Evolutionary conservation across 2,113 vertebrate genomes (phyloP).

Genomic region (Cyanoderma ruficeps): DNA sequence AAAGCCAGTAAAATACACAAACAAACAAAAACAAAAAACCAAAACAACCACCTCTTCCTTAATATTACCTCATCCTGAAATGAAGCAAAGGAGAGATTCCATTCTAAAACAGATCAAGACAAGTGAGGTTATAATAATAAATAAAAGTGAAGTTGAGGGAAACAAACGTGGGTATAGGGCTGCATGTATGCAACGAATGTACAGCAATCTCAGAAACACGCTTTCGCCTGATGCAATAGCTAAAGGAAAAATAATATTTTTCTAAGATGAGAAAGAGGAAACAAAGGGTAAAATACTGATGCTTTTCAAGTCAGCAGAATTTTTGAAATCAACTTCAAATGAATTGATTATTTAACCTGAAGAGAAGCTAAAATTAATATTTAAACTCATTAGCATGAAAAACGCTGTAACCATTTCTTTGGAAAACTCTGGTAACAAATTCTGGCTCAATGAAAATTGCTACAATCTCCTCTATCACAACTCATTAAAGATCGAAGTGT

Average conservation of each 20-base stretch:
- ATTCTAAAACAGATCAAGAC: background rate
- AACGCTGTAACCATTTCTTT: background rate
- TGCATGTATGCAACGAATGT: background rate
- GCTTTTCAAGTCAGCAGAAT: background rate
- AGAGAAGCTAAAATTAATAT: constrained; percentile 27
- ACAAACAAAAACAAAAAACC: background rate
- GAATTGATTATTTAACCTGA: constrained; percentile 8
- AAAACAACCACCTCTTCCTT: background rate
- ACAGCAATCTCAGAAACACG: background rate
- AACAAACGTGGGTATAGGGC: background rate
- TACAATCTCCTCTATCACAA: constrained; percentile 29
- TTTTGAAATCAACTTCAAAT: background rate
- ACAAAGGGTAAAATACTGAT: background rate
- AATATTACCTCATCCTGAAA: background rate
- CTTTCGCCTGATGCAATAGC: background rate
- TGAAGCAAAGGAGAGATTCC: background rate
- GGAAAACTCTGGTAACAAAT: constrained; percentile 14
- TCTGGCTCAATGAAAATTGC: background rate
- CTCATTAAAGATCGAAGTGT: constrained; percentile 35
- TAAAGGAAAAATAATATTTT: background rate
- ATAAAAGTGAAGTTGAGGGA: background rate
- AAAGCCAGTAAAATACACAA: background rate
- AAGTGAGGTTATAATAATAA: background rate
- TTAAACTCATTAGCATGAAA: constrained; percentile 22
- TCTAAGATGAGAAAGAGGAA: background rate